Conservation (phyloP, 1,140 invertebrate species). For the Leptoteleia sp. region DNA sequence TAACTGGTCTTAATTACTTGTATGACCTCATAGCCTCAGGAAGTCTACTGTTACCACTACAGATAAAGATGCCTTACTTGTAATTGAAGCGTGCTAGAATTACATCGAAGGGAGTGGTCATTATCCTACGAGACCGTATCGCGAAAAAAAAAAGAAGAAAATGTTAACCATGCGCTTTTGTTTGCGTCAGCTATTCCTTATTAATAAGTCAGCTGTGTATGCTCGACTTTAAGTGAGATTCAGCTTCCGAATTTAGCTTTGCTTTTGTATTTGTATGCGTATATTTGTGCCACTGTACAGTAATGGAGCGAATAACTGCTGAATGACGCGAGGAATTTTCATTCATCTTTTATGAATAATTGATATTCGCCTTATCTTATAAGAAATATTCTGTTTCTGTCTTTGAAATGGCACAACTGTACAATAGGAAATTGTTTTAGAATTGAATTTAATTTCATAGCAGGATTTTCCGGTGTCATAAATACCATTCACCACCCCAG, state of each 20-base stretch:
- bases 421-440: neutral
- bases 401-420: neutral
- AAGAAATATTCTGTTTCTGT: conserved; percentile 1
- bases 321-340: conserved; percentile 38
- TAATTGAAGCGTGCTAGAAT: conserved; percentile 34
- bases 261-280: conserved; percentile 10
- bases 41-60: conserved; percentile 76
- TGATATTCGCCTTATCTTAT: conserved; percentile 1
- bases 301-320: conserved; percentile 35
- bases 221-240: neutral
- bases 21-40: conserved; percentile 79
- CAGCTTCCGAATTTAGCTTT: neutral
- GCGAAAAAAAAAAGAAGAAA: neutral
- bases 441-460: neutral
- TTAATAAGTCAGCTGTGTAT: too few relatives aligned
- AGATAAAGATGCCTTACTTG: conserved; percentile 69
- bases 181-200: too few relatives aligned
- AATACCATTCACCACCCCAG: conserved; percentile 13
- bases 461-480: conserved; percentile 12
- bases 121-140: conserved; percentile 31
- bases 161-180: too few relatives aligned
- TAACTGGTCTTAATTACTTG: conserved; percentile 80
- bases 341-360: conserved; percentile 38
- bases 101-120: conserved; percentile 61
- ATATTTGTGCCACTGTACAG: conserved; percentile 2